Evolutionary conservation across 2,888 invertebrate genomes (phyloP).

Genomic region (Blera fallax): DNA sequence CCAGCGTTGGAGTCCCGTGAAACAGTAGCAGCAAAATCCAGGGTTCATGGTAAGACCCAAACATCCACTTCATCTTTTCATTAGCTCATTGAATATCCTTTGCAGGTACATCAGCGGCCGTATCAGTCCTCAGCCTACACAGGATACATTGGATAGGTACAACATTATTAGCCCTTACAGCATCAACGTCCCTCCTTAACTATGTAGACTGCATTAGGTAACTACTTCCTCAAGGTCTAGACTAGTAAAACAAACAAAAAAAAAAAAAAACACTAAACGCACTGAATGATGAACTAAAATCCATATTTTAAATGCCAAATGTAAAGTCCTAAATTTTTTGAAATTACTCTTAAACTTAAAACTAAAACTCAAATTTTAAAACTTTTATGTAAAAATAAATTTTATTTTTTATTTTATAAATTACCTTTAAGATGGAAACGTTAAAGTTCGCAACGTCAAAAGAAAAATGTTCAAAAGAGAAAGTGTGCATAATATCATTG

Average conservation of each 20-base stretch:
- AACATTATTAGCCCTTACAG: conserved; percentile 39
- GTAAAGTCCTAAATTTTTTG: conserved; percentile 62
- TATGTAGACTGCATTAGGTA: conserved; percentile 55
- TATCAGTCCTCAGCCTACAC: not conserved
- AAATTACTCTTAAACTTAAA: conserved; percentile 29
- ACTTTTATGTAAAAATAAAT: conserved; percentile 48
- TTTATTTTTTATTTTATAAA: conserved; percentile 35
- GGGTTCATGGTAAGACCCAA: conserved; percentile 84
- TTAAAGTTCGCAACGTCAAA: conserved; percentile 10
- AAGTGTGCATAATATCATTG: conserved; percentile 53
- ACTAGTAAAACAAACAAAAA: conserved; percentile 1
- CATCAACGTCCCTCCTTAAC: conserved; percentile 58
- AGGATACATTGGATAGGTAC: conserved; percentile 52
- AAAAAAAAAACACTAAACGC: conserved; percentile 5
- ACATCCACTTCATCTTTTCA: not conserved
- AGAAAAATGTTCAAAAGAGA: not conserved
- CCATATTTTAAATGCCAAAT: conserved; percentile 65
- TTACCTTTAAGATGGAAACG: conserved; percentile 53
- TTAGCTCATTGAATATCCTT: not conserved
- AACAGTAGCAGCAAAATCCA: conserved; percentile 85
- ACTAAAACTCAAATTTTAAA: conserved; percentile 19
- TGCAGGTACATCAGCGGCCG: conserved; percentile 53
- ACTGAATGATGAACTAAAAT: conserved; percentile 56
- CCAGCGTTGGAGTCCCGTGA: conserved; percentile 90
- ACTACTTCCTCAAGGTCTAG: conserved; percentile 36